Percentiles rank a stretch among this genome's conserved stretches.
phyloP scores from a whole-genome alignment of 2,888 invertebrate genomes.

The Chalcosyrphus nemorum region DNA sequence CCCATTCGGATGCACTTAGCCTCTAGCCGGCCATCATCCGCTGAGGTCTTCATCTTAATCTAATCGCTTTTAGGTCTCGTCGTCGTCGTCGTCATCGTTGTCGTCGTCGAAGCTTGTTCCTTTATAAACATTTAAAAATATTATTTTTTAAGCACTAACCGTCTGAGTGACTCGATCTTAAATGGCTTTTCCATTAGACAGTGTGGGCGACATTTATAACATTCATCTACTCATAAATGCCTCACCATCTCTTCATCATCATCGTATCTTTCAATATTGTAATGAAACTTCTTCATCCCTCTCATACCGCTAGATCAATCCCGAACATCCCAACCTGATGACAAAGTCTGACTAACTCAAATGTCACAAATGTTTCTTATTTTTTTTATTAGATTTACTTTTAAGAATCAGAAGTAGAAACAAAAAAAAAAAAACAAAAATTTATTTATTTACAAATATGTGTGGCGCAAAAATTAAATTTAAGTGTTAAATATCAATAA shows the following conservation, averaged over 20 bases:
- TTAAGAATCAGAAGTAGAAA: too few relatives aligned
- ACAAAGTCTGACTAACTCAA: constrained; percentile 35
- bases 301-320: background rate
- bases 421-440: constrained; percentile 14
- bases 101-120: background rate
- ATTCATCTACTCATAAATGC: constrained; percentile 52
- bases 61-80: constrained; percentile 29
- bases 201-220: constrained; percentile 57
- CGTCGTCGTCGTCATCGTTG: constrained; percentile 13
- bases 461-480: constrained; percentile 56
- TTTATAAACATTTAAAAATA: constrained; percentile 23
- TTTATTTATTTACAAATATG: constrained; percentile 65
- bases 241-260: constrained; percentile 52
- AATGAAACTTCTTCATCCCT: constrained; percentile 1
- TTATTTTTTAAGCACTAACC: constrained; percentile 15
- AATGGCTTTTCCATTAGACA: constrained; percentile 53
- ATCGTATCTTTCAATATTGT: constrained; percentile 32
- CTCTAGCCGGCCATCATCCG: constrained; percentile 3
- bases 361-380: constrained; percentile 26
- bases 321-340: constrained; percentile 16
- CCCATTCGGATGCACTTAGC: constrained; percentile 49
- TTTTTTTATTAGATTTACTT: constrained; percentile 41
- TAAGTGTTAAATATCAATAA: constrained; percentile 61
- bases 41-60: constrained; percentile 28
- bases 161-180: constrained; percentile 26